Base-by-base conservation (phyloP, 2,888 invertebrate genomes). In the Heliothis peltigera region DNA sequence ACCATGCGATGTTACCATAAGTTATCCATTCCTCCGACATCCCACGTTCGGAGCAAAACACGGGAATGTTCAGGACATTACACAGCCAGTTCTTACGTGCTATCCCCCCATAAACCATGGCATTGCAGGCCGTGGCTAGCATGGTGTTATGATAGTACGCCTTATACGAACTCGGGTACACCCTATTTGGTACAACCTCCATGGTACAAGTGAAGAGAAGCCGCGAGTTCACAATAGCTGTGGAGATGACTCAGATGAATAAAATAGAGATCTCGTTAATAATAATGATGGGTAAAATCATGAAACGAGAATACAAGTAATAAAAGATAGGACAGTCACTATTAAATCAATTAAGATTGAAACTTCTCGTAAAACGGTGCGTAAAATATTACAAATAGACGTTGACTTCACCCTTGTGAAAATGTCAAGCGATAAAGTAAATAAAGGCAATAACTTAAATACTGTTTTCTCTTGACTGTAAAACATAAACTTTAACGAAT, bases 71-170 rank as follows among this genome's bases (percentile, higher is more conserved):
- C 57, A 52, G 64, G 55, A 56, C 70, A 51, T 39, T 32, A 39
- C 51, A 71, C 52, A 70, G 67, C 55, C 58, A 73, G 69, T 83
- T 84, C 83, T 86, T 84, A 77, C 78, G 64, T 72, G 78, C 79
- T 71, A 82, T 80, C 79, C 77, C 64, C 61, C 67, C 69, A 76
- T 78, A 73, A 72, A 63, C 48, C 54, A 67, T 70, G 61, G 70
- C 56, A 77, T 76, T 63, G 59, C 68, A 25, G 58, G 58, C 73
- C 78, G 76, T 80, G 47, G 61, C 49, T 48, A 28, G 64, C 81
- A 79, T 77, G 77, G 79, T 75, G 78, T 83, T 88, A 88, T 87
- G 88, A 88, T 86, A 83, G 81, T 71, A 75, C 66, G 64, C 85
- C 87, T 73, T 88, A 84, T 84, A 84, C 64, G 86, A 83, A 57